phyloP scores from a whole-genome alignment of 2,113 vertebrate genomes.

The Vimba vimba region DNA sequence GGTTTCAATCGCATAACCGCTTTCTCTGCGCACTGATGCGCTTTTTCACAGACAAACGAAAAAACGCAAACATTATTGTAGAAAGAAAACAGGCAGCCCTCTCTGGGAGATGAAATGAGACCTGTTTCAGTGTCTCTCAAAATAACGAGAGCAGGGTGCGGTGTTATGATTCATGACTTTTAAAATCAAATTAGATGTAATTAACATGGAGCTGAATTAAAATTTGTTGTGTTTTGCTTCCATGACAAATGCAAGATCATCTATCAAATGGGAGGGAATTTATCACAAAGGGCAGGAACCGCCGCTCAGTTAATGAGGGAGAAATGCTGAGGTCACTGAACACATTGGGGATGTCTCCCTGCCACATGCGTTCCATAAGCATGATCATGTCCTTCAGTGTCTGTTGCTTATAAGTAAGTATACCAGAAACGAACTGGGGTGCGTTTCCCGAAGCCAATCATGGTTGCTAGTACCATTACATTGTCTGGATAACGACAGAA shows the following conservation, averaged over 20 bases:
- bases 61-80: constrained; percentile 62
- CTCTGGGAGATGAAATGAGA: neutral
- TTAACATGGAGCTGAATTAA: constrained; percentile 56
- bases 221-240: constrained; percentile 53
- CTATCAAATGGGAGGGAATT: constrained; percentile 31
- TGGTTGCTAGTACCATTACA: no score
- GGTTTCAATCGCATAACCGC: constrained; percentile 63
- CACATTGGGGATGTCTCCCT: neutral
- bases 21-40: constrained; percentile 54
- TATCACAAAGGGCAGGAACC: neutral
- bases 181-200: constrained; percentile 14
- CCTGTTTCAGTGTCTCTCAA: neutral
- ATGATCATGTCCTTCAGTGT: neutral
- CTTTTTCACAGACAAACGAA: constrained; percentile 9
- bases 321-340: constrained; percentile 40
- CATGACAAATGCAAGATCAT: constrained; percentile 56
- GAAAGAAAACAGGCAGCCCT: constrained; percentile 56
- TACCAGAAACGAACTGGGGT: neutral
- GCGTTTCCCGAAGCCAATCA: no score
- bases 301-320: constrained; percentile 41
- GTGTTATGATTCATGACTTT: neutral
- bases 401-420: constrained; percentile 11
- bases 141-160: constrained; percentile 12
- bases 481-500: no score
- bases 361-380: constrained; percentile 55